phyloP scores from a whole-genome alignment of 2,113 vertebrate genomes.

The rat (Rattus norvegicus) region DNA sequence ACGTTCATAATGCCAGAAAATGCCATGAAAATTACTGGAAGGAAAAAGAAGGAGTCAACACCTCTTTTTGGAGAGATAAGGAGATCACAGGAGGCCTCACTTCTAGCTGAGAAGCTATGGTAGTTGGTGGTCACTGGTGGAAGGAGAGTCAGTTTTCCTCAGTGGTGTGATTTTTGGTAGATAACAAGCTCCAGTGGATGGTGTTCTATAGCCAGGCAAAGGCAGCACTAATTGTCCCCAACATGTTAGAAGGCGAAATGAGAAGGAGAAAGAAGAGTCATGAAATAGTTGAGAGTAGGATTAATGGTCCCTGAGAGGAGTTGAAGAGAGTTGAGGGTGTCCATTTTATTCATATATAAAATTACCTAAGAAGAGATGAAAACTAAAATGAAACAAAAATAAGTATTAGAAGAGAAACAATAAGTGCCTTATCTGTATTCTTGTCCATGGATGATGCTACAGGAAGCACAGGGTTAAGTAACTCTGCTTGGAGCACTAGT shows the following conservation, averaged over 20 bases:
- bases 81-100: not conserved
- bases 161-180: not conserved
- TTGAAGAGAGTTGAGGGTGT: not conserved
- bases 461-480: not conserved
- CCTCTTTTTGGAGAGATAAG: too few relatives aligned
- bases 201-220: not conserved
- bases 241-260: not conserved
- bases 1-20: not conserved
- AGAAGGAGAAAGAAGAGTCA: not conserved
- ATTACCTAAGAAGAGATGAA: not conserved
- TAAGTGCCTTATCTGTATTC: slow-evolving; percentile 74
- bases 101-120: not conserved
- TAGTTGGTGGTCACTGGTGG: too few relatives aligned
- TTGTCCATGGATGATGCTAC: slow-evolving; percentile 65
- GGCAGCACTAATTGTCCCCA: not conserved
- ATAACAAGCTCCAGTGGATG: too few relatives aligned
- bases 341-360: not conserved
- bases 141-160: not conserved
- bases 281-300: not conserved
- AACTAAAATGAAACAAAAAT: not conserved
- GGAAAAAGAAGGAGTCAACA: not conserved
- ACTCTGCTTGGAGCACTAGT: not conserved
- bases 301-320: not conserved
- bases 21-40: not conserved
- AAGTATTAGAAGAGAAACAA: slow-evolving; percentile 39